Base-by-base conservation (phyloP, 2,113 vertebrate species). In the Empidonax alnorum region DNA sequence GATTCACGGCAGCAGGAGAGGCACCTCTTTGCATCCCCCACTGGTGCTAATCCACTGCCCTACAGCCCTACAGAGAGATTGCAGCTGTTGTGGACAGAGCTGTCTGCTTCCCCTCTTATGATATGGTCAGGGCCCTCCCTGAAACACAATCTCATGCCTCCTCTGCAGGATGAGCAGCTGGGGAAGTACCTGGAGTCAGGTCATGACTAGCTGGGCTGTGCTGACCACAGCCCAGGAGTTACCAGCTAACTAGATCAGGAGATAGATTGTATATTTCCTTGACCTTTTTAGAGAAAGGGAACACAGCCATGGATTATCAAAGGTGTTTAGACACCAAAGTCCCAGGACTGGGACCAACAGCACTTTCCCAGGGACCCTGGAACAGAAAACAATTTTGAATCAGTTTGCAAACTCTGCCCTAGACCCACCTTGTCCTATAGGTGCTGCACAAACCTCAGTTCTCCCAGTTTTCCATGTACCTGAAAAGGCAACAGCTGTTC, bases 161-260 rank as follows among this genome's bases (percentile, higher is more conserved):
- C 30, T 75, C 47, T 95, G 68, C 83, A 71, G 53, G 11, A 33
- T 72, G 65, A 90, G 80, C 47, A 84, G 35, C 65, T 75, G 89
- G 94, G 85, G 80, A 94, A 95, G 95, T 87, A 94, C 93, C 95
- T 90, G 83, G 61, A 96, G n/a, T 89, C 80, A 89, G 91, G 65
- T 93, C 77, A 75, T 75, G 52, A 93, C 86, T 86, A 81, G 80
- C 80, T 92, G 80, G 33, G 44, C 56, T 20, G 21, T 27, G 47
- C 88, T 93, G 94, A 90, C 92, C 84, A 59, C 93, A 91, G 80
- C 39, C 22, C 19, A 61, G 52, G 76, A 90, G 9, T 44, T 91
- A 44, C 66, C 2, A 0, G 67, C 71, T 58, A 52, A 78, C 27
- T 65, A 74, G 72, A 86, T 62, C 79, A 59, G 59, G 78, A 88